These are phyloP conservation scores for Sphaerodactylus townsendi DNA, from an alignment of 2,113 vertebrate genomes.

Conservation along the genomic window DNA sequence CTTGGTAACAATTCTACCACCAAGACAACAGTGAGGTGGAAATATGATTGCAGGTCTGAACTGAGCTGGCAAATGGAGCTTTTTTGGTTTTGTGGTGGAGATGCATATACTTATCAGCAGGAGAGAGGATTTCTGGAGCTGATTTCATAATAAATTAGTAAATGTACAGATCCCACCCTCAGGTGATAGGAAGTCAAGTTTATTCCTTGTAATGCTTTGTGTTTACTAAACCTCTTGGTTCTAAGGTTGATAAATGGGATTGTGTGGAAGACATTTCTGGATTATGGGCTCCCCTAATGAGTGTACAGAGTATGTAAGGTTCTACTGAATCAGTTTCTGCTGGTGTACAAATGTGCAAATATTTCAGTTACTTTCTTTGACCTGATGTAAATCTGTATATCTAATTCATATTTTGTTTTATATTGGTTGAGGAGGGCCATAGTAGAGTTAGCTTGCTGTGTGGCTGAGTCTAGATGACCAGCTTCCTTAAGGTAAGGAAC, in stretches of 20 bases:
- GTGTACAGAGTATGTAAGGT: background rate
- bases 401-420: background rate
- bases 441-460: background rate
- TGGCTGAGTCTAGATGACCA: background rate
- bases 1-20: background rate
- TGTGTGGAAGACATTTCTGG: no score
- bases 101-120: background rate
- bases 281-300: background rate
- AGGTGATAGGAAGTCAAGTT: no score
- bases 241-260: no score
- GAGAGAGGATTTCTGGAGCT: no score
- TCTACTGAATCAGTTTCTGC: background rate
- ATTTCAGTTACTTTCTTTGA: background rate
- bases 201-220: background rate
- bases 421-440: background rate
- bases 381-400: background rate
- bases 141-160: no score
- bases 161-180: no score
- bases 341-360: background rate
- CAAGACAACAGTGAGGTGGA: background rate
- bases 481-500: background rate
- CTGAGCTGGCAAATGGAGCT: background rate
- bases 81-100: background rate
- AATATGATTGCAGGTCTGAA: no score
- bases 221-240: background rate